Evolutionary conservation across 2,797 vertebrate genomes (phyloP).

Genomic region (Artibeus jamaicensis): DNA sequence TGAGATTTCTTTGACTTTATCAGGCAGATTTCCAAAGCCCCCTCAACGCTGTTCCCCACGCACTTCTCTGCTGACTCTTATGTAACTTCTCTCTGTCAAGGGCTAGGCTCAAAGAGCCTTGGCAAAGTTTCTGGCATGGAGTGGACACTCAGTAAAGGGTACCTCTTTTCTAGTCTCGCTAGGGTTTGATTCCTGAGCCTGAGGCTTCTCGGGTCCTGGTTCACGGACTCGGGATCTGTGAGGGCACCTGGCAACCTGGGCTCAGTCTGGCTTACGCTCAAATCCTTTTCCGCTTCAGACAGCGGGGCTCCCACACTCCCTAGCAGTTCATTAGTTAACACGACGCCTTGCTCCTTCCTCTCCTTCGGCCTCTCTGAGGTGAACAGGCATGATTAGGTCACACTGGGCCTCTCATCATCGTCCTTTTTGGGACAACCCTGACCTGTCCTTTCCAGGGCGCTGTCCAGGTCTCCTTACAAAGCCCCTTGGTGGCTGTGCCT

Average conservation of each 20-base stretch:
- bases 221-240: too few species aligned
- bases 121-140: not conserved
- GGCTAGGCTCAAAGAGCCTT: not conserved
- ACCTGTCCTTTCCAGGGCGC: conserved; percentile 49
- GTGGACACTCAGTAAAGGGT: too few species aligned
- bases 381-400: not conserved
- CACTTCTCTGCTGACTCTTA: not conserved
- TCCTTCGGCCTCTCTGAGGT: not conserved
- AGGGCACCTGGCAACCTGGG: not conserved
- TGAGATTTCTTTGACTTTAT: not conserved
- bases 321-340: conserved; percentile 26
- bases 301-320: accelerated
- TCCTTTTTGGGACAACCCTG: not conserved
- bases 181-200: not conserved
- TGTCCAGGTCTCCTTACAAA: conserved; percentile 22
- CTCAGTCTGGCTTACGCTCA: not conserved
- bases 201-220: not conserved
- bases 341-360: not conserved
- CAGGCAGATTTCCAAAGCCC: not conserved
- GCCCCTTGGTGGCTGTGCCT: not conserved
- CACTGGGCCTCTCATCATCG: not conserved
- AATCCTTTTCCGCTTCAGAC: not conserved
- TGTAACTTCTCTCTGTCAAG: not conserved
- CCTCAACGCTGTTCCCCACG: not conserved
- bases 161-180: not conserved